A percentile compares a stretch with the other conserved stretches of the same genome.
phyloP scores from a whole-genome alignment of 2,888 invertebrate genomes.

The Oligia fasciuncula region DNA sequence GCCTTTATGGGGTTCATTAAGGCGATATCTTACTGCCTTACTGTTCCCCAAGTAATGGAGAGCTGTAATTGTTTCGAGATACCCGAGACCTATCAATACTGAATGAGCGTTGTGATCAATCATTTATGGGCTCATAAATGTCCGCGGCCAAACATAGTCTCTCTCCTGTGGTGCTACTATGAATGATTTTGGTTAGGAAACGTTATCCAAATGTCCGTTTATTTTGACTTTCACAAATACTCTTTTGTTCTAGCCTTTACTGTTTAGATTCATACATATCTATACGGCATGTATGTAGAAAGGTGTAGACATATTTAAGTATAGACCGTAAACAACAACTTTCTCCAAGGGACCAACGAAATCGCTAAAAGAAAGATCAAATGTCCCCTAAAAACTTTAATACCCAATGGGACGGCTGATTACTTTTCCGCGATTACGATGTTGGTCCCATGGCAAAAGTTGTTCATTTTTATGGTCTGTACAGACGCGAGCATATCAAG shows the following conservation, averaged over 20 bases:
- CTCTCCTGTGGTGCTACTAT: background rate
- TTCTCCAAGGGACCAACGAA: background rate
- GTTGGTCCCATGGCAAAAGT: background rate
- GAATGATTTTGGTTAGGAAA: background rate
- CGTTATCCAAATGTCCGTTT: background rate
- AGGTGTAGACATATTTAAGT: background rate
- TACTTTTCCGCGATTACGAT: background rate
- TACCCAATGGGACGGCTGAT: background rate
- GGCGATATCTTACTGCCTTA: background rate
- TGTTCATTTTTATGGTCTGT: background rate
- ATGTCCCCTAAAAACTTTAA: background rate
- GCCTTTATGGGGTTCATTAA: background rate
- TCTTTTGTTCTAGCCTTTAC: background rate
- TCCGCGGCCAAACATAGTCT: background rate
- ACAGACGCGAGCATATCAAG: no score
- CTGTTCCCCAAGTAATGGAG: background rate
- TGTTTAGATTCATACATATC: background rate
- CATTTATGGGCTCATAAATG: constrained; percentile 34
- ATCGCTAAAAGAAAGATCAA: background rate
- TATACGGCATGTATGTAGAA: background rate
- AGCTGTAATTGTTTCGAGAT: background rate
- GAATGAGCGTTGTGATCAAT: constrained; percentile 26
- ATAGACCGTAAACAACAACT: background rate
- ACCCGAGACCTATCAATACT: constrained; percentile 9
- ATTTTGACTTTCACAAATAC: background rate